These are phyloP conservation scores for Ormyrus pomaceus DNA, from an alignment of 2,888 invertebrate species.

Conservation along the genomic window DNA sequence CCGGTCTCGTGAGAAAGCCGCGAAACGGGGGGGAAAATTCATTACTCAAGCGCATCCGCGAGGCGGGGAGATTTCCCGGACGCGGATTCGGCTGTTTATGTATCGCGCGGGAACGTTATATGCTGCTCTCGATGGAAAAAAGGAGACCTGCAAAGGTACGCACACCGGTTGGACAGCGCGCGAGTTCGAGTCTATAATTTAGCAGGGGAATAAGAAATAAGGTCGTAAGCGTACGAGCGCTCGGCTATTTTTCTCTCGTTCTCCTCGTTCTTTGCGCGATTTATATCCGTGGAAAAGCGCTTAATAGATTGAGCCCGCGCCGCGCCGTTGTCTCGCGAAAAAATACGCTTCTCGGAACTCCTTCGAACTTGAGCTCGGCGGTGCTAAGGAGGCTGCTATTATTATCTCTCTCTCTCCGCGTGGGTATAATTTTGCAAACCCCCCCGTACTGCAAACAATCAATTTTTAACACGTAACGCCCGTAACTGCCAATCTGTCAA, in stretches of 20 bases:
- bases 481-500: too few relatives aligned
- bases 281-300: slow-evolving; percentile 10
- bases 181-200: slow-evolving; percentile 22
- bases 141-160: background rate
- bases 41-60: slow-evolving; percentile 14
- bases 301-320: background rate
- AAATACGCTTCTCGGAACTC: background rate
- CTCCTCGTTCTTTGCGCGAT: background rate
- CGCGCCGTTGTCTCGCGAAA: background rate
- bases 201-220: slow-evolving; percentile 27
- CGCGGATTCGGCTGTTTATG: slow-evolving; percentile 16
- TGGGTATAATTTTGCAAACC: too few relatives aligned
- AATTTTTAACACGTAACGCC: too few relatives aligned
- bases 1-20: slow-evolving; percentile 42
- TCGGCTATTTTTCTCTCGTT: background rate
- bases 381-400: too few relatives aligned
- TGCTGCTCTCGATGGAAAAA: slow-evolving; percentile 10
- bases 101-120: background rate
- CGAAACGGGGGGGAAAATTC: slow-evolving; percentile 37
- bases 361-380: too few relatives aligned
- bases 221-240: slow-evolving; percentile 24
- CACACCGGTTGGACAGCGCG: slow-evolving; percentile 7
- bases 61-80: slow-evolving; percentile 1
- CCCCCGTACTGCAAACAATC: too few relatives aligned
- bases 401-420: too few relatives aligned